phyloP scores from a whole-genome alignment of 2,888 invertebrate species.

The Sphaerophoria rueppellii region DNA sequence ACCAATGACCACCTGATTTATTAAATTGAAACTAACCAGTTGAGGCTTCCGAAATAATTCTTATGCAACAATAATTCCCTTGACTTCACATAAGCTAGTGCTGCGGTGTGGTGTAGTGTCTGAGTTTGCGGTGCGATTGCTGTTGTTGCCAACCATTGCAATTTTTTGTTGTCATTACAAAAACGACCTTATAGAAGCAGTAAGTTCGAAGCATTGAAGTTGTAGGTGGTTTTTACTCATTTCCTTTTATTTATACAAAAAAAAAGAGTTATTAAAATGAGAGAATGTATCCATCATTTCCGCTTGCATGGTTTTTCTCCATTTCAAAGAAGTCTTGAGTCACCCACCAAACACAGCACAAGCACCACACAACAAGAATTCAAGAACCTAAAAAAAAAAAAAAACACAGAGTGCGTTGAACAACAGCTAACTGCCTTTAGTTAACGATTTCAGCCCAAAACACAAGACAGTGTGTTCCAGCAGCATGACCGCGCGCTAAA shows the following conservation, averaged over 20 bases:
- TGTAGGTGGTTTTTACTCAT: slow-evolving; percentile 53
- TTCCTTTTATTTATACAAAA: slow-evolving; percentile 44
- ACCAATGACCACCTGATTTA: slow-evolving; percentile 32
- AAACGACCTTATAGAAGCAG: slow-evolving; percentile 4
- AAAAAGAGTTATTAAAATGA: slow-evolving; percentile 64
- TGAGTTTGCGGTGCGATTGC: slow-evolving; percentile 4
- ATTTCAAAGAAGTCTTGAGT: slow-evolving; percentile 45
- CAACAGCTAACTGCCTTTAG: slow-evolving; percentile 47
- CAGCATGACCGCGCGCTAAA: slow-evolving; percentile 65
- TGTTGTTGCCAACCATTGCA: slow-evolving; percentile 23
- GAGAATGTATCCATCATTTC: slow-evolving; percentile 81
- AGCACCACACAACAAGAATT: slow-evolving; percentile 20
- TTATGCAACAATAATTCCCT: slow-evolving; percentile 40
- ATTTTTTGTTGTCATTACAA: slow-evolving; percentile 32
- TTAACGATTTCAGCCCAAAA: slow-evolving; percentile 53
- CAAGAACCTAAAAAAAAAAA: slow-evolving; percentile 3
- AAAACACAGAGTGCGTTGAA: slow-evolving; percentile 57
- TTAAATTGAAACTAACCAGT: background rate
- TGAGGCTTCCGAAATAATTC: slow-evolving; percentile 34
- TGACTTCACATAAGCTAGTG: slow-evolving; percentile 12
- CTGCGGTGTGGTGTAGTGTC: slow-evolving; percentile 1
- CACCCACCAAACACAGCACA: slow-evolving; percentile 32
- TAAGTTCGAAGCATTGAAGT: background rate
- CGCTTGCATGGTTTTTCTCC: slow-evolving; percentile 81
- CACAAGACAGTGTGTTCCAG: slow-evolving; percentile 61